These are phyloP conservation scores for Caenorhabditis sulstoni DNA, from an alignment of 2,888 invertebrate species.

Conservation along the genomic window DNA sequence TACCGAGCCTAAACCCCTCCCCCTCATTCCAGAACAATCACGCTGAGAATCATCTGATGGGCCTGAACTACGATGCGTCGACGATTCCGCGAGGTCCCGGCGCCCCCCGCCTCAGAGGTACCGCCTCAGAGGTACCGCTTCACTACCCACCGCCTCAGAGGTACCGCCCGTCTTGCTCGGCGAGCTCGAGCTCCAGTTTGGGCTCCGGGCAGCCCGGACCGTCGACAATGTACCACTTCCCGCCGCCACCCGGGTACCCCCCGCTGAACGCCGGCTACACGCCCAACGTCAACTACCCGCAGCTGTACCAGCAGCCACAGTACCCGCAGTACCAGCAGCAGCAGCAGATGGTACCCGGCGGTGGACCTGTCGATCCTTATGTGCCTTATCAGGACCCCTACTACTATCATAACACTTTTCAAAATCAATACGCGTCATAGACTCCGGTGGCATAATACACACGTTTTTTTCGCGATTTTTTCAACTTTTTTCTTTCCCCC, in stretches of 20 bases:
- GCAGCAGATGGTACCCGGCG: not conserved
- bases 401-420: conserved; percentile 8
- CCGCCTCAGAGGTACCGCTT: no score
- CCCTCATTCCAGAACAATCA: conserved; percentile 57
- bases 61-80: conserved; percentile 46
- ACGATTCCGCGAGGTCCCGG: not conserved
- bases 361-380: not conserved
- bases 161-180: no score
- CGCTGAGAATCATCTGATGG: conserved; percentile 39
- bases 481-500: no score
- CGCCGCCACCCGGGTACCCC: conserved; percentile 41
- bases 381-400: not conserved
- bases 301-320: conserved; percentile 45
- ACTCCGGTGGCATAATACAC: conserved; percentile 34
- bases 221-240: conserved; percentile 42
- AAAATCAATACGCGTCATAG: conserved; percentile 31
- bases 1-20: no score
- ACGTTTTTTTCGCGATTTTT: conserved; percentile 2
- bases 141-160: no score
- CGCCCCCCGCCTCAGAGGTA: not conserved
- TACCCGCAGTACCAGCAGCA: not conserved
- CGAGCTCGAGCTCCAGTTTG: not conserved
- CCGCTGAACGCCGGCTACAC: conserved; percentile 47
- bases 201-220: not conserved
- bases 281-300: conserved; percentile 51